Percentiles rank a stretch among this genome's conserved stretches.
Evolutionary conservation across 2,113 vertebrate genomes (phyloP).

Genomic region (Etheostoma cragini): DNA sequence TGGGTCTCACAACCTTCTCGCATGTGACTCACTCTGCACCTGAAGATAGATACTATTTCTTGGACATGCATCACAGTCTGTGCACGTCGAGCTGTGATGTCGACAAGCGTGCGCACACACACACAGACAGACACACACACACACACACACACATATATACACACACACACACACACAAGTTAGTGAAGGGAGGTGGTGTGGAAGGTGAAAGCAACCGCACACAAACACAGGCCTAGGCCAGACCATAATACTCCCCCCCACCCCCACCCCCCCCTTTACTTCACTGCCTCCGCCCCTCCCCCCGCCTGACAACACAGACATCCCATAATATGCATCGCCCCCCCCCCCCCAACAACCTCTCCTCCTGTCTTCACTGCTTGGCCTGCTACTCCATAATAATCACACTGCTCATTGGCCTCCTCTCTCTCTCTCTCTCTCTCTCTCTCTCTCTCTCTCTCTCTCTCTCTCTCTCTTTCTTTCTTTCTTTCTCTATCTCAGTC

Average conservation of each 20-base stretch:
- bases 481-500: too few relatives aligned
- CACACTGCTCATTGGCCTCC: constrained; percentile 71
- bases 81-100: constrained; percentile 38
- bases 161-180: constrained; percentile 23
- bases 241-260: constrained; percentile 73
- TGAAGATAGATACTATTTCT: constrained; percentile 56
- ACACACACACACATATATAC: constrained; percentile 17
- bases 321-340: constrained; percentile 80
- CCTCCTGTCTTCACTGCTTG: constrained; percentile 53
- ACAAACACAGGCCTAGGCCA: constrained; percentile 75
- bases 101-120: constrained; percentile 12
- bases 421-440: constrained; percentile 15
- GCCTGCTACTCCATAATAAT: constrained; percentile 78
- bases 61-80: constrained; percentile 38
- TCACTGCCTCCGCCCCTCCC: constrained; percentile 69
- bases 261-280: constrained; percentile 27
- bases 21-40: constrained; percentile 54
- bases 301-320: constrained; percentile 76
- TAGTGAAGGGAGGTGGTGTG: neutral
- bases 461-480: neutral
- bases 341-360: constrained; percentile 39
- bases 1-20: constrained; percentile 26
- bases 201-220: constrained; percentile 19
- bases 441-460: neutral
- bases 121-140: neutral